A percentile compares a stretch with the other conserved stretches of the same genome.
phyloP scores from a whole-genome alignment of 30 jellyfish, hydroid and myxozoan species.

The Aurelia aurita region DNA sequence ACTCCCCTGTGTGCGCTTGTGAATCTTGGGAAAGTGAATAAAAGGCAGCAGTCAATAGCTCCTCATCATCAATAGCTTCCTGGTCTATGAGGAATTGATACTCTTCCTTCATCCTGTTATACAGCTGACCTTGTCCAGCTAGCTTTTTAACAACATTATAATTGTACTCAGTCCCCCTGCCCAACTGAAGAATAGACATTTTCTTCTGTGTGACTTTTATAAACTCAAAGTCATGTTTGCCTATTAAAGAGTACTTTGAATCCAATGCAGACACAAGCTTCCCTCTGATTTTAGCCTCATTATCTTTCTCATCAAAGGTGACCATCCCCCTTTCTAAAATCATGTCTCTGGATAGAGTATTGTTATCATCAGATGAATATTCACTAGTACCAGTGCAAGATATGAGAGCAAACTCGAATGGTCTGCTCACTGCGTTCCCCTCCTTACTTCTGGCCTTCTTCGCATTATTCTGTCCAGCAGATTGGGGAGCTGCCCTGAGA shows the following conservation, averaged over 20 bases:
- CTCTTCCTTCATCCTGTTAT: conserved; percentile 10
- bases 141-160: conserved; percentile 7
- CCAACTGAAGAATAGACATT: neutral
- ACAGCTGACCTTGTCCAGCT: conserved; percentile 14
- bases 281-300: no score
- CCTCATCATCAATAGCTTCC: neutral
- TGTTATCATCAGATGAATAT: no score
- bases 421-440: conserved; percentile 34
- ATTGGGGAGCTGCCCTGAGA: conserved; percentile 12
- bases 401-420: conserved; percentile 46
- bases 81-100: neutral
- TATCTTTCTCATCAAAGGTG: no score
- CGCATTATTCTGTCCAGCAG: neutral
- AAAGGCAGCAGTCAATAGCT: neutral
- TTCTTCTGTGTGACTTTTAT: conserved; percentile 25
- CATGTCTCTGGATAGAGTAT: no score
- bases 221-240: neutral
- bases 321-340: no score
- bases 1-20: neutral
- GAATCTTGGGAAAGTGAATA: neutral
- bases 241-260: neutral
- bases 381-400: no score
- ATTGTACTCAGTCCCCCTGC: neutral
- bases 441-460: conserved; percentile 1
- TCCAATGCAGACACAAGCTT: conserved; percentile 4